Conservation (phyloP, 1,140 invertebrate genomes). For the Luehdorfia chinensis region DNA sequence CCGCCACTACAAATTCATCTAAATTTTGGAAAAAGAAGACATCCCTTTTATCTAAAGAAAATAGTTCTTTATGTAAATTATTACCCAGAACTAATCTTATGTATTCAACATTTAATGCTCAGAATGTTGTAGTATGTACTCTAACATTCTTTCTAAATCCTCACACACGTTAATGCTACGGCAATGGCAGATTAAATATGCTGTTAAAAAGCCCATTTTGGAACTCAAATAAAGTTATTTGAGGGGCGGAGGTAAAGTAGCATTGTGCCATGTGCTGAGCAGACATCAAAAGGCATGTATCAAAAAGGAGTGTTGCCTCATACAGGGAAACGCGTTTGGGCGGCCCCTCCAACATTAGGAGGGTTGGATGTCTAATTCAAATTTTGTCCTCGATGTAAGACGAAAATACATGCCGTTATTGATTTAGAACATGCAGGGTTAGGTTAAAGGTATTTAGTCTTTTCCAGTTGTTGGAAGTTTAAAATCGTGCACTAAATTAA, state of each 20-base stretch:
- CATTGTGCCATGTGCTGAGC: constrained; percentile 53
- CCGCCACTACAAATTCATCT: too few species aligned
- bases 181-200: too few species aligned
- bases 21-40: too few species aligned
- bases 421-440: background rate
- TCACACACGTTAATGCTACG: too few species aligned
- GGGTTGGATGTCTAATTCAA: constrained; percentile 53
- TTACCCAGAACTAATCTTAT: too few species aligned
- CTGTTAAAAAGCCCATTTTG: constrained; percentile 45
- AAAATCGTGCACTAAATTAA: background rate
- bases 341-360: constrained; percentile 49
- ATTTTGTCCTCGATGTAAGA: constrained; percentile 46
- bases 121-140: too few species aligned
- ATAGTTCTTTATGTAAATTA: too few species aligned
- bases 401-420: constrained; percentile 19
- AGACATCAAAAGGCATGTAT: constrained; percentile 71
- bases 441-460: constrained; percentile 6
- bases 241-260: constrained; percentile 53
- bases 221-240: constrained; percentile 55
- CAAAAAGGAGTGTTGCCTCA: constrained; percentile 66
- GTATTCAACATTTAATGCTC: too few species aligned
- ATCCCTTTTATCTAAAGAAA: too few species aligned
- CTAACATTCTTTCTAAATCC: too few species aligned
- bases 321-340: constrained; percentile 45
- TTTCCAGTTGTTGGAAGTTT: background rate